Evolutionary conservation across 2,888 invertebrate species (phyloP).

Genomic region (Athrips mouffetella): DNA sequence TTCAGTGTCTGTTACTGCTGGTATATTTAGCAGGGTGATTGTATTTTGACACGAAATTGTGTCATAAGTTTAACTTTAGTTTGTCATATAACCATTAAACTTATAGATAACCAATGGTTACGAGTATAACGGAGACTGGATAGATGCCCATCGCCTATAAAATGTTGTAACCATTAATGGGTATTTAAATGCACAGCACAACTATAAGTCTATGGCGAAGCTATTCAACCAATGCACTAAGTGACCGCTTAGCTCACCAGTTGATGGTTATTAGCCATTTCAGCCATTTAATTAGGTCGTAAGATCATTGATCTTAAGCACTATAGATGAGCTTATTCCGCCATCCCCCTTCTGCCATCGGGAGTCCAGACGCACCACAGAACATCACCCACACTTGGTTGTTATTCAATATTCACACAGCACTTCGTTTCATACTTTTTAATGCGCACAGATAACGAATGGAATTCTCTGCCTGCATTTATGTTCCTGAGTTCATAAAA

Average conservation of each 20-base stretch:
- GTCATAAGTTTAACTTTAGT: not conserved
- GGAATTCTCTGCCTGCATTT: too few relatives aligned
- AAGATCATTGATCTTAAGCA: not conserved
- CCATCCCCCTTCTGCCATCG: too few relatives aligned
- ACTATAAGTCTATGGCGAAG: too few relatives aligned
- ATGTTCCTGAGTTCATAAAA: too few relatives aligned
- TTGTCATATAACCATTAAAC: constrained; percentile 9
- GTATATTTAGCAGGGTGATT: too few relatives aligned
- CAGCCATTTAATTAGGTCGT: not conserved
- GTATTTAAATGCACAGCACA: not conserved
- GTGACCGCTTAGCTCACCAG: not conserved
- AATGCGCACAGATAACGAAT: too few relatives aligned
- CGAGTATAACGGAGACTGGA: constrained; percentile 39
- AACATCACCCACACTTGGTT: too few relatives aligned
- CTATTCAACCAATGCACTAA: too few relatives aligned
- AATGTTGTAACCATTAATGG: constrained; percentile 36
- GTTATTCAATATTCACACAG: not conserved
- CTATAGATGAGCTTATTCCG: too few relatives aligned
- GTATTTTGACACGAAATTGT: not conserved
- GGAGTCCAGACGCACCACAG: too few relatives aligned
- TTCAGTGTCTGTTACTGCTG: too few relatives aligned
- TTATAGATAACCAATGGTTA: constrained; percentile 12
- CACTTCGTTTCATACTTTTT: too few relatives aligned
- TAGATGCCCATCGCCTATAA: constrained; percentile 39
- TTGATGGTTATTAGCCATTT: not conserved